Evolutionary conservation across 2,888 invertebrate genomes (phyloP).

Genomic region (Heteromyza rotundicornis): DNA sequence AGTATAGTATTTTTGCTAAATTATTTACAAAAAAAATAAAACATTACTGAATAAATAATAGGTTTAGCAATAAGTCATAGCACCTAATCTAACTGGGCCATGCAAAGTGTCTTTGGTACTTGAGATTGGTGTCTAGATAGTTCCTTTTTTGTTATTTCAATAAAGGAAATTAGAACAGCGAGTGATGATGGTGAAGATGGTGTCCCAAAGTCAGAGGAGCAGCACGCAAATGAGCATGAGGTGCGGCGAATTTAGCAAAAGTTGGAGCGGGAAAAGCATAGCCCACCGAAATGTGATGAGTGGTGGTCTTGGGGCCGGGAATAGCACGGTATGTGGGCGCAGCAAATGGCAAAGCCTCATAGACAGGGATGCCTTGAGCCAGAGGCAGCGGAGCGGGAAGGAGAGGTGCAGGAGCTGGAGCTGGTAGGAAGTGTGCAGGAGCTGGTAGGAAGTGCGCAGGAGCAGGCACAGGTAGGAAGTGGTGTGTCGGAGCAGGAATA

Average conservation of each 20-base stretch:
- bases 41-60: too few relatives aligned
- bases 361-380: constrained; percentile 33
- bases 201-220: constrained; percentile 44
- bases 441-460: constrained; percentile 35
- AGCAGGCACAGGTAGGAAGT: constrained; percentile 19
- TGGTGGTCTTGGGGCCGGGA: constrained; percentile 55
- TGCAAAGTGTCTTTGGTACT: too few relatives aligned
- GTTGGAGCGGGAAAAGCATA: constrained; percentile 50
- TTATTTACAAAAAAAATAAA: too few relatives aligned
- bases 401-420: constrained; percentile 26
- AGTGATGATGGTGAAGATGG: constrained; percentile 46
- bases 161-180: constrained; percentile 39
- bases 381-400: constrained; percentile 27
- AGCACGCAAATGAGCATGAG: constrained; percentile 48
- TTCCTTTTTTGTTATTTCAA: constrained; percentile 4
- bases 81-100: too few relatives aligned
- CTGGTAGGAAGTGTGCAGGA: constrained; percentile 29
- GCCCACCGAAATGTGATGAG: constrained; percentile 54
- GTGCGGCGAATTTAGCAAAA: constrained; percentile 33
- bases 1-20: too few relatives aligned
- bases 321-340: constrained; percentile 52
- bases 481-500: constrained; percentile 29
- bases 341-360: constrained; percentile 46
- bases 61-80: too few relatives aligned
- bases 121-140: not conserved